A percentile compares a stretch with the other conserved stretches of the same genome.
Evolutionary conservation across 1,140 invertebrate species (phyloP).

Genomic region (Conus ventricosus): DNA sequence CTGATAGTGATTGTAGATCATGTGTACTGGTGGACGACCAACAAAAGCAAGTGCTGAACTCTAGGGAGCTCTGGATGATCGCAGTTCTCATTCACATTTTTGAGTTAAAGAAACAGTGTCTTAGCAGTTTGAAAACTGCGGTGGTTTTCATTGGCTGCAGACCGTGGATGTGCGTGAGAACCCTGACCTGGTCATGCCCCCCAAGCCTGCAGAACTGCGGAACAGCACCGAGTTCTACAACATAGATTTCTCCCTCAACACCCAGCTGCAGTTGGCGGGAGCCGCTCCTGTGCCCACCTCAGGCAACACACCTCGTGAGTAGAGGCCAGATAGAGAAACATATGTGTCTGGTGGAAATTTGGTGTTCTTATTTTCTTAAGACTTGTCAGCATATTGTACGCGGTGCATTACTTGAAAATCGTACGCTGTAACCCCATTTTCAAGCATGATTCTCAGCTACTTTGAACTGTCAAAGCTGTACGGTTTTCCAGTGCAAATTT

Average conservation of each 20-base stretch:
- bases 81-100: neutral
- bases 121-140: neutral
- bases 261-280: conserved; percentile 92
- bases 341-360: no score
- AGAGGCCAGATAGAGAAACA: no score
- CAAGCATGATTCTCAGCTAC: no score
- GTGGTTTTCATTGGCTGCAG: conserved; percentile 67
- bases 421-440: no score
- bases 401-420: no score
- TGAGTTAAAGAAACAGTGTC: neutral
- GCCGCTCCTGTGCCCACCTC: conserved; percentile 82
- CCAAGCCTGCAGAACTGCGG: conserved; percentile 89
- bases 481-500: no score
- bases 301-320: conserved; percentile 63
- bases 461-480: no score
- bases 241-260: conserved; percentile 98
- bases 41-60: neutral
- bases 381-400: no score
- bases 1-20: no score
- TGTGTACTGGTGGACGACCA: no score
- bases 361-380: no score
- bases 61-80: neutral
- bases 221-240: conserved; percentile 95
- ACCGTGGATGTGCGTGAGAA: conserved; percentile 94
- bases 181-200: conserved; percentile 97